phyloP scores from a whole-genome alignment of 2,113 vertebrate species.

The Aegithalos caudatus region DNA sequence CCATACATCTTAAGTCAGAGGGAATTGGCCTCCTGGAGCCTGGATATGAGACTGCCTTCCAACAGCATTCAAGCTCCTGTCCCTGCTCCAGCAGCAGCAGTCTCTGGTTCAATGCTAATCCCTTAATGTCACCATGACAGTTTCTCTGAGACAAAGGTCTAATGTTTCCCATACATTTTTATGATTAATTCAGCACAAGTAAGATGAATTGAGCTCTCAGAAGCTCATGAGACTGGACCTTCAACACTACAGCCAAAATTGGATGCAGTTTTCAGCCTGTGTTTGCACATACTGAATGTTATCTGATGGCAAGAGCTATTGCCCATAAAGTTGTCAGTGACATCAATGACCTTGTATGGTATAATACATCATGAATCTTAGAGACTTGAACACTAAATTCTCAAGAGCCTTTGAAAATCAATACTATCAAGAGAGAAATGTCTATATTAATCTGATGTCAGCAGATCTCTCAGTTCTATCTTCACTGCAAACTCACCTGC shows the following conservation, averaged over 20 bases:
- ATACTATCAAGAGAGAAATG: neutral
- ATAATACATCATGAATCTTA: neutral
- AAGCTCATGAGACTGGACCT: neutral
- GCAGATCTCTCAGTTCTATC: neutral
- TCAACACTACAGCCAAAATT: neutral
- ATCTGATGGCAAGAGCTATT: neutral
- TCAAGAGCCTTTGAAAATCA: constrained; percentile 5
- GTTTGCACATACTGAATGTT: neutral
- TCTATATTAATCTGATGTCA: neutral
- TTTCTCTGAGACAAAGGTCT: neutral
- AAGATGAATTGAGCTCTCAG: constrained; percentile 1
- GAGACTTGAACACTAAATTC: neutral
- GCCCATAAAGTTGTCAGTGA: neutral
- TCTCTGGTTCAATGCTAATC: neutral
- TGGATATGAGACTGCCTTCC: neutral
- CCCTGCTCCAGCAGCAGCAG: neutral
- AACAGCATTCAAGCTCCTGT: neutral
- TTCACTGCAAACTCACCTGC: neutral
- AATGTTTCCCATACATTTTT: neutral
- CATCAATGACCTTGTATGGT: neutral
- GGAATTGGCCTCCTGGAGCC: neutral
- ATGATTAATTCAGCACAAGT: neutral
- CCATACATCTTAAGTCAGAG: neutral
- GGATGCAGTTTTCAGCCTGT: neutral
- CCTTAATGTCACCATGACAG: neutral